Percentiles rank a stretch among this genome's conserved stretches.
These are phyloP conservation scores for Dicentrarchus labrax DNA, from an alignment of 2,113 vertebrate genomes.

Conservation along the genomic window DNA sequence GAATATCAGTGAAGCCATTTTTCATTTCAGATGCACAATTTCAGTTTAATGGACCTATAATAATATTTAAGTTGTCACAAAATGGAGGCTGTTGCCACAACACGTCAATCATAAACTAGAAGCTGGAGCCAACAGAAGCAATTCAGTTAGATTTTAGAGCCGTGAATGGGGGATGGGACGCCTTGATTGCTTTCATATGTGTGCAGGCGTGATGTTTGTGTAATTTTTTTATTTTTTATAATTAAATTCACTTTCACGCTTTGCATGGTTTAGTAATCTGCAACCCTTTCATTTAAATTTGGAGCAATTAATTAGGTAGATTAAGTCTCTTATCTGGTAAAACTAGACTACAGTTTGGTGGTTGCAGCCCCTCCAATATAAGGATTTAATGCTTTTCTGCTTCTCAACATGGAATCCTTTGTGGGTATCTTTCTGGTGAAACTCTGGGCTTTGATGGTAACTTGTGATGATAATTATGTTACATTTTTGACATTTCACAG, in stretches of 20 bases:
- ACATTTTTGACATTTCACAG: background rate
- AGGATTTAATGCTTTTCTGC: background rate
- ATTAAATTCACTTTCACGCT: constrained; percentile 8
- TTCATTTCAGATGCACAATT: constrained; percentile 41
- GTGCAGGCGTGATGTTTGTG: constrained; percentile 13
- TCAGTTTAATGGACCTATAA: constrained; percentile 55
- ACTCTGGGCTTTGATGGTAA: background rate
- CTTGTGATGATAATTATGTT: background rate
- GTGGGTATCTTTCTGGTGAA: background rate
- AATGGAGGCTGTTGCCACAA: constrained; percentile 46
- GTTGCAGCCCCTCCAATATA: background rate
- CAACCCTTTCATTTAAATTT: background rate
- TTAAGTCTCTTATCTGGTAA: constrained; percentile 4
- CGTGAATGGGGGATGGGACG: background rate
- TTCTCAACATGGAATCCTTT: too few species aligned
- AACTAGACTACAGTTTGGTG: background rate
- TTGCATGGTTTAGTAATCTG: background rate
- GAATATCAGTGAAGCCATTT: constrained; percentile 10
- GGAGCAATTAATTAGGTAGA: background rate
- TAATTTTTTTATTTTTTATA: constrained; percentile 8
- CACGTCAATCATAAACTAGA: constrained; percentile 54
- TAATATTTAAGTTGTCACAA: constrained; percentile 53
- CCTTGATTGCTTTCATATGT: constrained; percentile 72
- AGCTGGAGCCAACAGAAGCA: constrained; percentile 42
- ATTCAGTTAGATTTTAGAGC: constrained; percentile 36